Evolutionary conservation across 30 jellyfish, hydroid and myxozoan genomes (phyloP).

Genomic region (Aurelia coerulea): DNA sequence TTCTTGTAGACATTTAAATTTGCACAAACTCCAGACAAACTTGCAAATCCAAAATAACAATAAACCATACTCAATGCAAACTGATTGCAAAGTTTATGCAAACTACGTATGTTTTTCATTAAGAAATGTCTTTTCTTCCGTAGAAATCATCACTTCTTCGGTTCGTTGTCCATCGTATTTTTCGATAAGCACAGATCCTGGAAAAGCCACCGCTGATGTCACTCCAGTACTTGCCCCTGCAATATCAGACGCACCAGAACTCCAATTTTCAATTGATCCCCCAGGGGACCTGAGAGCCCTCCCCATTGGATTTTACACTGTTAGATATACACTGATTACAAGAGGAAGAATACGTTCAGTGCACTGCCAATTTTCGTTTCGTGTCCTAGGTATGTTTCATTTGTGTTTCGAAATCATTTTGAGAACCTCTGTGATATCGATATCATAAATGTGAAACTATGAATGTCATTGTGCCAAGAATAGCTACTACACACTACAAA

Average conservation of each 20-base stretch:
- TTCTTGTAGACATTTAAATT: no score
- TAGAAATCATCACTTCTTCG: not conserved
- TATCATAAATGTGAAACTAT: no score
- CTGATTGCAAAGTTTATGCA: no score
- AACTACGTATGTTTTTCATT: no score
- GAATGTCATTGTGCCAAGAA: no score
- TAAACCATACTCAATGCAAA: no score
- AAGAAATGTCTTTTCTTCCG: no score
- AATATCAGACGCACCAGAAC: constrained; percentile 9
- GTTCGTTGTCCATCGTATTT: constrained; percentile 5
- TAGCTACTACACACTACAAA: no score
- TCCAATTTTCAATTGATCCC: not conserved
- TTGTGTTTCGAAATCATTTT: not conserved
- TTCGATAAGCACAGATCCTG: constrained; percentile 34
- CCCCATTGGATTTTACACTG: not conserved
- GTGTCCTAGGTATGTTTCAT: not conserved
- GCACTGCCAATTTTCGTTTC: not conserved
- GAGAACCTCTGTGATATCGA: no score
- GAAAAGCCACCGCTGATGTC: constrained; percentile 58
- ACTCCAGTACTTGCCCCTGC: constrained; percentile 8
- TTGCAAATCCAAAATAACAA: no score
- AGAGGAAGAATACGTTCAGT: not conserved
- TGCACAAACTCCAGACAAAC: no score
- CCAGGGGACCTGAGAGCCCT: constrained; percentile 5
- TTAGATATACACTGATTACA: not conserved